Base-by-base conservation (phyloP, 1,140 invertebrate genomes). In the Phthorimaea operculella region DNA sequence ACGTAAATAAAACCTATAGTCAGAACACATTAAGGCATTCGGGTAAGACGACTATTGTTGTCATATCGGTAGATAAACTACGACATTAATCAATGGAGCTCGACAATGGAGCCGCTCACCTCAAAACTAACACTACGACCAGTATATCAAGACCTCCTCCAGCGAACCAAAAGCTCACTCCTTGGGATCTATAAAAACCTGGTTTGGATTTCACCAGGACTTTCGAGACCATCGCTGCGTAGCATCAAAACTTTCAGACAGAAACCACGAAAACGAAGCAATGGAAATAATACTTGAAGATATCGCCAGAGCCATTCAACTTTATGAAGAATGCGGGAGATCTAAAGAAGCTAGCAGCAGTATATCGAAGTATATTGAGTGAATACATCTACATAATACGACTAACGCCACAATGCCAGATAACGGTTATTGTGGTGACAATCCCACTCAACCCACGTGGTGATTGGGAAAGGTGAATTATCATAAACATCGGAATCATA, bases 1-100 rank as follows among this genome's bases (percentile, higher is more conserved):
- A 58, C 61, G 70, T 79, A 76, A 75, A 79, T 78, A 75, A 73
- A 78, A 73, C 70, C 72, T 74, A 78, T 66, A 74, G 70, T 68
- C 72, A 68, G 64, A 77, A 74, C 66, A 70, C 73, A 81, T 78
- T 82, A 79, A 75, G 69, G 73, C 69, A 71, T 78, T 80, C 72
- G 73, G 70, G 77, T 74, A 78, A 75, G 79, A 78, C 75, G 66
- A 72, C 67, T 47, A 82, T 84, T 82, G 81, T 84, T 79, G 79
- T 80, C 79, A 78, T 80, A 84, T 84, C 79, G 64, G 70, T 82
- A 78, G 79, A 84, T 84, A 84, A 82, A 84, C 81, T 81, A 80
- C 66, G 51, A 66, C 70, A 81, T 84, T 82, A 81, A 81, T 82
- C 79, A 82, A 82, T 80, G 64, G 59, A 54, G 33, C 54, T 65